These are phyloP conservation scores for Apamea sordens DNA, from an alignment of 2,888 invertebrate species.

Conservation along the genomic window DNA sequence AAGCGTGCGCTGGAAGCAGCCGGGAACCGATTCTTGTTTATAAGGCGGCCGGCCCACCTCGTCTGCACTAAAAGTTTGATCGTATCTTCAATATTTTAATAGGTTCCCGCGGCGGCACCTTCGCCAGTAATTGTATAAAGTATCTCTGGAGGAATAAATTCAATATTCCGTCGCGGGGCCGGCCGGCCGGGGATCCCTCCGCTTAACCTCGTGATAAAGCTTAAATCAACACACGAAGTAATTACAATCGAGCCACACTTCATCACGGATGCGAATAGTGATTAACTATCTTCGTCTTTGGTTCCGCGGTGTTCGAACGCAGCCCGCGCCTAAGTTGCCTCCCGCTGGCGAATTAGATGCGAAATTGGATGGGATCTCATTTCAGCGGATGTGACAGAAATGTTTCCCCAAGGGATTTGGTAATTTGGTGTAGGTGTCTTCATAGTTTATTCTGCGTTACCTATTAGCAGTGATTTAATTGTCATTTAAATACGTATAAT, in stretches of 20 bases:
- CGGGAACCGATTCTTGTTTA: conserved; percentile 84
- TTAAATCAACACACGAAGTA: conserved; percentile 90
- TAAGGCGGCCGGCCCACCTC: conserved; percentile 86
- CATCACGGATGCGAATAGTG: conserved; percentile 88
- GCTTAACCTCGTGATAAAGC: conserved; percentile 84
- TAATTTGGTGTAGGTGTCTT: conserved; percentile 65
- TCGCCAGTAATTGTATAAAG: conserved; percentile 87
- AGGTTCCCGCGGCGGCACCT: conserved; percentile 89
- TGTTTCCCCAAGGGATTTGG: conserved; percentile 67
- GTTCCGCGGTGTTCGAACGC: conserved; percentile 74
- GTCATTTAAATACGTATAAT: neutral
- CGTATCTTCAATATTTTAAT: conserved; percentile 89
- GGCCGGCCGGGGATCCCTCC: conserved; percentile 73
- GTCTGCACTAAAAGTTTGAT: conserved; percentile 87
- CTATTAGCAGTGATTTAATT: conserved; percentile 28
- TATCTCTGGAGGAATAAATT: conserved; percentile 85
- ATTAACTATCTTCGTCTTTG: conserved; percentile 84
- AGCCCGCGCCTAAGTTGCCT: conserved; percentile 66
- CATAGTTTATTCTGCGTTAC: conserved; percentile 46
- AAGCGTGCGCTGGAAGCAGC: conserved; percentile 81
- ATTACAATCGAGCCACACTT: conserved; percentile 88
- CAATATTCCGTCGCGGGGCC: conserved; percentile 80
- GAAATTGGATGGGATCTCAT: conserved; percentile 76
- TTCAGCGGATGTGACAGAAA: conserved; percentile 75
- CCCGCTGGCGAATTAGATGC: conserved; percentile 74